Evolutionary conservation across 1,140 invertebrate genomes (phyloP).

Genomic region (Atta colombica): DNA sequence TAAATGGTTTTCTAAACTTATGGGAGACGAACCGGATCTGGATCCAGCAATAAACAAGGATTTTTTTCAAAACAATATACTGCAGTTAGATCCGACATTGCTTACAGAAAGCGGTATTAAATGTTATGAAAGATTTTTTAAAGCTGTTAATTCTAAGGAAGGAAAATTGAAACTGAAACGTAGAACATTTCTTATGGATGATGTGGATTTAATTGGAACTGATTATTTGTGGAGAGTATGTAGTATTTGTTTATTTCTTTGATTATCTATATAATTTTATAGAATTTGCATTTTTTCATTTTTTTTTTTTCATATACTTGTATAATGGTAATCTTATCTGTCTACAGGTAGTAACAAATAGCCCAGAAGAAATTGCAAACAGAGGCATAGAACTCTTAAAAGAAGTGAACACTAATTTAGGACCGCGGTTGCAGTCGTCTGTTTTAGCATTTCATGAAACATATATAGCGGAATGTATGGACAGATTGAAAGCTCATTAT

Average conservation of each 20-base stretch:
- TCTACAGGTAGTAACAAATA: conserved; percentile 93
- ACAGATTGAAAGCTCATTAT: conserved; percentile 94
- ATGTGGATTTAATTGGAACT: conserved; percentile 96
- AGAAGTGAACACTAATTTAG: conserved; percentile 97
- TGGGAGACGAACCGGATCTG: conserved; percentile 98
- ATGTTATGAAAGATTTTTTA: conserved; percentile 98
- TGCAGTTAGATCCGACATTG: conserved; percentile 96
- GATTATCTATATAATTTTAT: conserved; percentile 37
- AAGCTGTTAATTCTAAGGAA: conserved; percentile 98
- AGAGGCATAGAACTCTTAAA: conserved; percentile 96
- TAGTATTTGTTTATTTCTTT: conserved; percentile 35
- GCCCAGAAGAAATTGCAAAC: conserved; percentile 96
- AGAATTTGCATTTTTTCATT: neutral
- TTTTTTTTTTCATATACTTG: neutral
- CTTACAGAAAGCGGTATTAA: conserved; percentile 98
- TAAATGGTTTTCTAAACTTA: conserved; percentile 99
- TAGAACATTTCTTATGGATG: conserved; percentile 93
- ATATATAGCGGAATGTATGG: conserved; percentile 96
- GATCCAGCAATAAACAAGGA: conserved; percentile 98
- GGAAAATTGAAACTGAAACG: conserved; percentile 96
- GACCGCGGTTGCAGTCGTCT: conserved; percentile 92
- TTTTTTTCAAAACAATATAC: conserved; percentile 98
- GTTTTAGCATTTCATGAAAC: conserved; percentile 94
- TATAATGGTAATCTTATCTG: conserved; percentile 43
- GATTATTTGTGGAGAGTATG: conserved; percentile 98